Percentiles rank a stretch among this genome's conserved stretches.
Evolutionary conservation across 2,797 vertebrate genomes (phyloP).

Genomic region (Tapirus indicus): DNA sequence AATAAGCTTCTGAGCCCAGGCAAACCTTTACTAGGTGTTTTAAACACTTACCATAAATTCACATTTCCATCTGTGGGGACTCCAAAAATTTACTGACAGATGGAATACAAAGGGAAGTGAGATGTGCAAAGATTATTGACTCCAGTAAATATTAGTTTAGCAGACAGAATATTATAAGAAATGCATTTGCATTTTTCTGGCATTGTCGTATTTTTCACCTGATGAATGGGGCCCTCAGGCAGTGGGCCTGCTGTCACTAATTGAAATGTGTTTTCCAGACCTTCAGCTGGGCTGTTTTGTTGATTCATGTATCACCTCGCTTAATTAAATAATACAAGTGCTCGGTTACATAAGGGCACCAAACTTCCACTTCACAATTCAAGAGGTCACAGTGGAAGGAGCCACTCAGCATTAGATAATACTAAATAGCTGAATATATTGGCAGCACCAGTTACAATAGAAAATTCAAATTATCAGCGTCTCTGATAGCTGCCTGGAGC

Average conservation of each 20-base stretch:
- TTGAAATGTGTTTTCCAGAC: constrained; percentile 67
- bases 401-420: neutral
- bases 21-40: neutral
- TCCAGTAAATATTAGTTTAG: constrained; percentile 57
- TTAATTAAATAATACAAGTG: constrained; percentile 84
- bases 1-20: neutral
- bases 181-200: neutral
- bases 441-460: neutral
- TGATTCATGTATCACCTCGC: constrained; percentile 67
- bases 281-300: constrained; percentile 67
- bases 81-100: neutral
- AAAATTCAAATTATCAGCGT: neutral
- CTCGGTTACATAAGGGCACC: constrained; percentile 70
- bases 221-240: constrained; percentile 63
- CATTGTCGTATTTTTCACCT: constrained; percentile 55
- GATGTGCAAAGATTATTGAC: constrained; percentile 22
- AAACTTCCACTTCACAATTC: constrained; percentile 62
- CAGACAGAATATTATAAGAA: constrained; percentile 50
- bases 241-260: constrained; percentile 64
- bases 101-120: constrained; percentile 49
- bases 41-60: constrained; percentile 29
- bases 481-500: neutral
- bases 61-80: neutral
- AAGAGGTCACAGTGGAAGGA: constrained; percentile 32
- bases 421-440: neutral